Evolutionary conservation across 2,113 vertebrate genomes (phyloP), one percentile per base, ranked within the genome.

Genomic region (Capreolus pygargus): DNA sequence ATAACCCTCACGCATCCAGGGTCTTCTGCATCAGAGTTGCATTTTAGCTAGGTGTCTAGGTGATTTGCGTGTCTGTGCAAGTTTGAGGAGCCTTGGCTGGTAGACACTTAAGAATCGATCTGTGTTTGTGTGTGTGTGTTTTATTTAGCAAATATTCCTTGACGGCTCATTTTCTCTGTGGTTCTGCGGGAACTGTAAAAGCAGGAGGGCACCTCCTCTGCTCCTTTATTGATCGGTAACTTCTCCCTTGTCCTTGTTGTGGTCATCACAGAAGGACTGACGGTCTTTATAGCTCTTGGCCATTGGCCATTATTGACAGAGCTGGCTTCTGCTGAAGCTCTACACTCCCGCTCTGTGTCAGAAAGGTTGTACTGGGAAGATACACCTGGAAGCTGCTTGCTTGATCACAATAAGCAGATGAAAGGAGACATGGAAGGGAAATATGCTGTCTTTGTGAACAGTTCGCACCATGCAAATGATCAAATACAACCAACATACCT

Each of bases 211-310:
- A 47, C 27, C 27, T 15, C 36, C 52, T 81, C 1, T 36, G 57
- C 50, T 36, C 81, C 33, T 10, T 78, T 2, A 0, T 1, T 55
- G 43, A 70, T n/a, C 2, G 0, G 7, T 8, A 9, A 11, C 86
- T 27, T 52, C 55, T 12, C 16, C 1, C 28, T 11, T 55, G 4
- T 16, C 58, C 36, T 36, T 25, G 0, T 1, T 1, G 8, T 4
- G 57, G 43, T 61, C 55, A 3, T 78, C 47, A n/a, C 0, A 7
- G 79, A 52, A 84, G n/a, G 17, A 27, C 1, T 3, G 36, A 2
- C 17, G 2, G 36, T 52, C 30, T 43, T 58, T 55, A 1, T 30
- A 43, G 6, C 28, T 28, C 7, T 21, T 58, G 57, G 39, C 23
- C 10, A 1, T 39, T 28, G 16, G 57, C 30, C 39, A 10, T 43